A percentile compares a stretch with the other conserved stretches of the same genome.
phyloP scores from a whole-genome alignment of 2,113 vertebrate genomes.

The Megaceryle torquata region DNA sequence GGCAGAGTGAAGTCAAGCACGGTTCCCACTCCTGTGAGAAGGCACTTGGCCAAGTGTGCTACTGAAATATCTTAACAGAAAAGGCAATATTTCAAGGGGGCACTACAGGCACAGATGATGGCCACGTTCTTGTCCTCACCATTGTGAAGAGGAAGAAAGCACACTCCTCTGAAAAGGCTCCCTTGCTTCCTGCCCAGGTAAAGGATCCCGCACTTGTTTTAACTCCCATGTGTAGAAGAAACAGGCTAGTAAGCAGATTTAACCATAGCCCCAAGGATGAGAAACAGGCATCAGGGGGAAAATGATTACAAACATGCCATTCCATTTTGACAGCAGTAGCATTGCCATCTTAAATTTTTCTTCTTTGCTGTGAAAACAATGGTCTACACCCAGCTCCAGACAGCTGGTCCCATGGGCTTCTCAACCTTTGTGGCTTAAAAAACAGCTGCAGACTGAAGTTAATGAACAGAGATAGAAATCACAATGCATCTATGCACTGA shows the following conservation, averaged over 20 bases:
- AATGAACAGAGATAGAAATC: background rate
- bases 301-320: background rate
- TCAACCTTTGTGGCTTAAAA: background rate
- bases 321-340: background rate
- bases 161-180: background rate
- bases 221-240: background rate
- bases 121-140: fast-evolving
- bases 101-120: background rate
- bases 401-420: background rate
- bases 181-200: background rate
- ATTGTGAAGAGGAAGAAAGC: background rate
- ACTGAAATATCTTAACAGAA: background rate
- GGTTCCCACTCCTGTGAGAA: background rate
- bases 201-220: background rate
- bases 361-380: background rate
- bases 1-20: background rate
- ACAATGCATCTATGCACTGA: background rate
- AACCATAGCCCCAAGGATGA: background rate
- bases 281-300: background rate
- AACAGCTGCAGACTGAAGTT: background rate
- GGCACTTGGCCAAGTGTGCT: background rate
- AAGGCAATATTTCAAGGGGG: background rate
- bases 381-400: background rate
- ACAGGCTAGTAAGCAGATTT: background rate
- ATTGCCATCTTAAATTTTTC: background rate